phyloP scores from a whole-genome alignment of 2,797 vertebrate genomes.

The Ispidina picta region DNA sequence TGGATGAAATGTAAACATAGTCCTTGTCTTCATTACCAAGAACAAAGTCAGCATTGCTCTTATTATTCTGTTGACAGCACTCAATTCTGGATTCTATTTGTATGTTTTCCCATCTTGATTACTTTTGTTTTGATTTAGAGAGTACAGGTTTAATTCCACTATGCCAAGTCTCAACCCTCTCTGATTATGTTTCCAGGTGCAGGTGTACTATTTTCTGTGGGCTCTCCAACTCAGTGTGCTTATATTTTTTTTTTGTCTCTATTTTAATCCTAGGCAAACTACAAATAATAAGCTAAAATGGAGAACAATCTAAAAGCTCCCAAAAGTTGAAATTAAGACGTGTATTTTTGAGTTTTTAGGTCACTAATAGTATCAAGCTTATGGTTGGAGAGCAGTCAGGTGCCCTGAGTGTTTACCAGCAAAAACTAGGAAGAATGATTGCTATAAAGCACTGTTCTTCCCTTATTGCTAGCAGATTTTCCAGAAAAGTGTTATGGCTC shows the following conservation, averaged over 20 bases:
- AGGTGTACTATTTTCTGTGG: background rate
- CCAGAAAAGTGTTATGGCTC: background rate
- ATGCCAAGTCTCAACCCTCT: background rate
- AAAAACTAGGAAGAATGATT: background rate
- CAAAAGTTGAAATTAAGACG: background rate
- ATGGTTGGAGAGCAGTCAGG: background rate
- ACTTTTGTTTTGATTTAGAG: slow-evolving; percentile 3
- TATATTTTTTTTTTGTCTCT: background rate
- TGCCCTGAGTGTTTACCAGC: background rate
- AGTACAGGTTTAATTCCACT: background rate
- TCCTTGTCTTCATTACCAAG: background rate
- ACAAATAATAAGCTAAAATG: background rate
- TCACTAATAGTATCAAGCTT: background rate
- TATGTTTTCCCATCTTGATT: slow-evolving; percentile 19
- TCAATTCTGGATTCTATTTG: background rate
- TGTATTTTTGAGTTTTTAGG: background rate
- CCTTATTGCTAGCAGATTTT: background rate
- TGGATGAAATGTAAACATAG: background rate
- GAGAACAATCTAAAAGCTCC: background rate
- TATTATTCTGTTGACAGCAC: background rate
- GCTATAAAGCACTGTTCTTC: background rate
- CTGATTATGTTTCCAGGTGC: background rate
- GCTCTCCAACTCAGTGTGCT: background rate
- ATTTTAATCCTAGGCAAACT: background rate
- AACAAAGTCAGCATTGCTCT: background rate